phyloP scores from a whole-genome alignment of 2,113 vertebrate genomes.

The Illadopsis cleaveri region DNA sequence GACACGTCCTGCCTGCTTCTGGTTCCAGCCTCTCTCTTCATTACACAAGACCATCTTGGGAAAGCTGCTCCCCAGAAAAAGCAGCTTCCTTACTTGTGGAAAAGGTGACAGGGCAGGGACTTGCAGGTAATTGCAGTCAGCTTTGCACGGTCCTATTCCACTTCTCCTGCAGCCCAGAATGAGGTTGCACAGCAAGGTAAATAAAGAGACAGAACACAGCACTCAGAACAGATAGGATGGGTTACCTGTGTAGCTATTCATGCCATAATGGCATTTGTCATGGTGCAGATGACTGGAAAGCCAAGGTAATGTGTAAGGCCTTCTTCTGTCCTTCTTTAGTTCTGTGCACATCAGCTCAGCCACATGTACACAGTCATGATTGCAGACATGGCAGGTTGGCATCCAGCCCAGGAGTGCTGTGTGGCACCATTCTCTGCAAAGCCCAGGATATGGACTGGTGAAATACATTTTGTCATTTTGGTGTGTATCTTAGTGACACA shows the following conservation, averaged over 20 bases:
- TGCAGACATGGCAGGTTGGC: not conserved
- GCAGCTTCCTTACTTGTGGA: not conserved
- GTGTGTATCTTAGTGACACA: not conserved
- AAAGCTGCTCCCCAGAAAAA: not conserved
- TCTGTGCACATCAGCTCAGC: not conserved
- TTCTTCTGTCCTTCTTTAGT: not conserved
- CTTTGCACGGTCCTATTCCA: not conserved
- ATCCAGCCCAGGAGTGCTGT: not conserved
- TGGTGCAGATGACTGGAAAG: not conserved
- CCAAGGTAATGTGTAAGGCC: not conserved
- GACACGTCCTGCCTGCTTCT: not conserved
- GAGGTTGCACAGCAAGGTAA: not conserved
- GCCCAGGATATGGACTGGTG: not conserved
- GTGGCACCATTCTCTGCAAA: not conserved
- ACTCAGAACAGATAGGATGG: not conserved
- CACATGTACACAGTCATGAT: fast-evolving
- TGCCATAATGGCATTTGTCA: not conserved
- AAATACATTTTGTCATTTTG: not conserved
- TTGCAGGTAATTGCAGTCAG: not conserved
- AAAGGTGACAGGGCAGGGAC: not conserved
- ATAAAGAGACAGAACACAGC: not conserved
- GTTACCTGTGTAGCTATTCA: not conserved
- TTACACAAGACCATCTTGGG: not conserved
- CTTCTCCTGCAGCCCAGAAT: not conserved
- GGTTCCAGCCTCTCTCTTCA: not conserved